Percentiles rank a stretch among this genome's conserved stretches.
Conservation (phyloP, 2,113 vertebrate species). For the Festucalex cinctus region DNA sequence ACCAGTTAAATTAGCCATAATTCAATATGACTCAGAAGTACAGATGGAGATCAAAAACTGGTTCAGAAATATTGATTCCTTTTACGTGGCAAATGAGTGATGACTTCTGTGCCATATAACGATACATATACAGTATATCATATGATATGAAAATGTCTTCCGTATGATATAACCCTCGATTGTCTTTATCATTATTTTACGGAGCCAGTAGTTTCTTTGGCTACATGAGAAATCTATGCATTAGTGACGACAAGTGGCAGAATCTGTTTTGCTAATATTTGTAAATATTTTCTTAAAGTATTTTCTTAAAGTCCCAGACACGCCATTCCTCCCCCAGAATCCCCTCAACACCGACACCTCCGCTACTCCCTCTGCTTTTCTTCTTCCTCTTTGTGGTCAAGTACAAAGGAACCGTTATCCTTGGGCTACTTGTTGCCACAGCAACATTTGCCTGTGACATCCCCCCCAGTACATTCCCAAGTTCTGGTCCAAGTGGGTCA, state of each 20-base stretch:
- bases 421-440: conserved; percentile 59
- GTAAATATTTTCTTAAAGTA: conserved; percentile 18
- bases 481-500: conserved; percentile 66
- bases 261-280: conserved; percentile 17
- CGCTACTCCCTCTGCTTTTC: conserved; percentile 36
- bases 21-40: too few relatives aligned
- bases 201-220: neutral
- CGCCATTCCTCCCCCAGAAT: neutral
- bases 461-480: conserved; percentile 52
- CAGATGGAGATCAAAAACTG: too few relatives aligned
- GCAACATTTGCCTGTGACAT: conserved; percentile 32
- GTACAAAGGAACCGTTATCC: conserved; percentile 68
- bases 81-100: too few relatives aligned
- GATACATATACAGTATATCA: too few relatives aligned
- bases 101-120: too few relatives aligned
- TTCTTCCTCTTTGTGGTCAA: conserved; percentile 59
- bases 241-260: neutral
- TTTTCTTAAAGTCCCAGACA: neutral
- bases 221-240: neutral
- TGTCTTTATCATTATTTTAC: too few relatives aligned
- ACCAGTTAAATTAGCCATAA: too few relatives aligned
- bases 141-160: too few relatives aligned
- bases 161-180: too few relatives aligned
- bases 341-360: conserved; percentile 8
- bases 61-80: too few relatives aligned